Evolutionary conservation across 2,797 vertebrate genomes (phyloP).

Genomic region (Sebastes aleutianus): DNA sequence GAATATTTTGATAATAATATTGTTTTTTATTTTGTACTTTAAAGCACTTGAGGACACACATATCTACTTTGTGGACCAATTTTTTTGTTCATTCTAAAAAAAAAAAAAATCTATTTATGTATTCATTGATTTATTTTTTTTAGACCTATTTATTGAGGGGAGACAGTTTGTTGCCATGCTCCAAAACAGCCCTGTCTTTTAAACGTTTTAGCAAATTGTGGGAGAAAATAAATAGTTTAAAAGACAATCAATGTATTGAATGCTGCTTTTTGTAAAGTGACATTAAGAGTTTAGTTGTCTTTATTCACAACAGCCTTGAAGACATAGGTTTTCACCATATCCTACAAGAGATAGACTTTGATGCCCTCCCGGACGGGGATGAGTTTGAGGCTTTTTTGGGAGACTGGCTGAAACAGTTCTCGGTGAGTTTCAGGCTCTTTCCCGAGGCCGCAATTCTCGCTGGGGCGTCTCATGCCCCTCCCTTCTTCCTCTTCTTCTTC

Average conservation of each 20-base stretch:
- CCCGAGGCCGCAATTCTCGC: conserved; percentile 69
- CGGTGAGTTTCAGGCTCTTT: conserved; percentile 86
- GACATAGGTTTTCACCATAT: conserved; percentile 92
- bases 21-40: conserved; percentile 96
- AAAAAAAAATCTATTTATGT: conserved; percentile 72
- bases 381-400: conserved; percentile 87
- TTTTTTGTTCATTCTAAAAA: conserved; percentile 84
- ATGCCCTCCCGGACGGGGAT: conserved; percentile 89
- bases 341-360: conserved; percentile 93
- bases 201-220: conserved; percentile 80
- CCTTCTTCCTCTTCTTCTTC: conserved; percentile 64
- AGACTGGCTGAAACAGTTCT: conserved; percentile 88
- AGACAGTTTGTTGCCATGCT: conserved; percentile 85
- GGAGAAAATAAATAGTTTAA: conserved; percentile 89
- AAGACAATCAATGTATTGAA: conserved; percentile 92
- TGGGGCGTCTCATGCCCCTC: conserved; percentile 61
- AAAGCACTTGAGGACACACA: conserved; percentile 94
- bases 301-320: conserved; percentile 95
- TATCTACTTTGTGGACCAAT: conserved; percentile 94
- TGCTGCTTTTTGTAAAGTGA: conserved; percentile 93
- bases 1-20: conserved; percentile 99
- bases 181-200: conserved; percentile 92
- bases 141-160: conserved; percentile 82
- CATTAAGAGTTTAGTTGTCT: conserved; percentile 97
- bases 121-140: conserved; percentile 69